Percentiles rank a stretch among this genome's conserved stretches.
These are phyloP conservation scores for Scyliorhinus canicula DNA, from an alignment of 2,797 vertebrate species.

Conservation along the genomic window DNA sequence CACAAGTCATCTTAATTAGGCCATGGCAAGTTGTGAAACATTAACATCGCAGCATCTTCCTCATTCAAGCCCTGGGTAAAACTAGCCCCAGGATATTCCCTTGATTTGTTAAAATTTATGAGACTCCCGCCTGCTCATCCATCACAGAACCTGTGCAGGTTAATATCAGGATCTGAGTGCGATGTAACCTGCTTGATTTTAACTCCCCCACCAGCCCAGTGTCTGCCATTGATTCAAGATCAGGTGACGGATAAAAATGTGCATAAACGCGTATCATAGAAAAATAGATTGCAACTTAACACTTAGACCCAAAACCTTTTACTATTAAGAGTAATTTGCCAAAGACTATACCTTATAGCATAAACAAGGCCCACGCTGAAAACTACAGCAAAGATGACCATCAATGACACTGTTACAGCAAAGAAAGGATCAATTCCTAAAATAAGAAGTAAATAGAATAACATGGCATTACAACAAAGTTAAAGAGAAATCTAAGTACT, in stretches of 20 bases:
- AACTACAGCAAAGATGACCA: slow-evolving; percentile 41
- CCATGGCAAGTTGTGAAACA: too few relatives aligned
- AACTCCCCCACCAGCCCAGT: neutral
- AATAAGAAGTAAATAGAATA: neutral
- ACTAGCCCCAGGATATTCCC: too few relatives aligned
- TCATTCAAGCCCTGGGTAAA: neutral
- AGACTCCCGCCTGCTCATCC: neutral
- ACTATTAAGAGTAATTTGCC: neutral
- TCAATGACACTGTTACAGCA: slow-evolving; percentile 41
- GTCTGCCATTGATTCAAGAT: neutral
- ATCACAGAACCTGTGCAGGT: neutral
- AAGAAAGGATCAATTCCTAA: slow-evolving; percentile 47
- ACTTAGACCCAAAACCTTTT: neutral
- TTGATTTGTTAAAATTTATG: too few relatives aligned
- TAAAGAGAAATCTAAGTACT: neutral
- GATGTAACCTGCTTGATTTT: neutral
- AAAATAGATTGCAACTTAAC: neutral
- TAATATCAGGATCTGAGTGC: neutral
- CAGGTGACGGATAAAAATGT: neutral
- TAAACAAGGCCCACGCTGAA: slow-evolving; percentile 43
- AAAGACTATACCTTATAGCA: slow-evolving; percentile 47
- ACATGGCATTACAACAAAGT: neutral
- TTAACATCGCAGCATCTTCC: neutral
- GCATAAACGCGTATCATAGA: neutral
- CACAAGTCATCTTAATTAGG: neutral